Evolutionary conservation across 2,797 vertebrate genomes (phyloP).

Genomic region (Clarias laeviceps): DNA sequence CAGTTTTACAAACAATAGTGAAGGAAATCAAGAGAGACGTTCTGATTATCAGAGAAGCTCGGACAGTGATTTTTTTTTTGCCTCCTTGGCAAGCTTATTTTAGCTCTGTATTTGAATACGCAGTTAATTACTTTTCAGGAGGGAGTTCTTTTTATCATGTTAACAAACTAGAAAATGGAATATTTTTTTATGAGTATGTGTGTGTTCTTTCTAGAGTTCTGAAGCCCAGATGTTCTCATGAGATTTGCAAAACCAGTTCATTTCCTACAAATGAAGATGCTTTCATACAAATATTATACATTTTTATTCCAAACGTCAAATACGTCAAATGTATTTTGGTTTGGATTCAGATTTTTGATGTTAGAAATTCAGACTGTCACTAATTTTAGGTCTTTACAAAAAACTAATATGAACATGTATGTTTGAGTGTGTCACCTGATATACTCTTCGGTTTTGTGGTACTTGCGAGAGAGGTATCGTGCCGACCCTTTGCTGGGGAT

Average conservation of each 20-base stretch:
- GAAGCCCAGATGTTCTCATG: conserved; percentile 1
- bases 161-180: conserved; percentile 19
- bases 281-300: neutral
- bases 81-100: neutral
- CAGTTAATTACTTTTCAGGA: conserved; percentile 36
- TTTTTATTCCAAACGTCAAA: neutral
- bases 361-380: neutral
- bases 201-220: neutral
- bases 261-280: neutral
- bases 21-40: conserved; percentile 36
- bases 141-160: conserved; percentile 27
- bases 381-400: neutral
- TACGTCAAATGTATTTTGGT: neutral
- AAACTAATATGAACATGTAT: neutral
- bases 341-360: neutral
- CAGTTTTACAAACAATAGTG: conserved; percentile 45
- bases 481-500: conserved; percentile 97
- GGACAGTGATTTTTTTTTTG: neutral
- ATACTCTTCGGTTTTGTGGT: conserved; percentile 94
- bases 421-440: conserved; percentile 80
- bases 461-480: conserved; percentile 94
- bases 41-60: conserved; percentile 39
- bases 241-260: neutral
- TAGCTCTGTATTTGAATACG: conserved; percentile 16
- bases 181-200: neutral